These are phyloP conservation scores for Limenitis camilla DNA, from an alignment of 2,888 invertebrate species.

Conservation along the genomic window DNA sequence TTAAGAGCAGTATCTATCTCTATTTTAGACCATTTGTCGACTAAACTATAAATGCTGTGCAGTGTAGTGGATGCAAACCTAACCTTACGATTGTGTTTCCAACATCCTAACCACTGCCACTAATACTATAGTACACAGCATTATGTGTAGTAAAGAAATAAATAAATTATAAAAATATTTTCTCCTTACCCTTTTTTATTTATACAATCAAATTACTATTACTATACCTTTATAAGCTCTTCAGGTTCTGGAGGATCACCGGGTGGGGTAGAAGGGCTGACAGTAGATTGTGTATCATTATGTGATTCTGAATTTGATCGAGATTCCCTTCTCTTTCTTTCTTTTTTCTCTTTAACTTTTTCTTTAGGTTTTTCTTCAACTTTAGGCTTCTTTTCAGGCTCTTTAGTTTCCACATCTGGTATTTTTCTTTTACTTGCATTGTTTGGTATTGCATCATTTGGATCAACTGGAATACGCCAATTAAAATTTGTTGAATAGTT, in stretches of 20 bases:
- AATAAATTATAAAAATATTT: too few species aligned
- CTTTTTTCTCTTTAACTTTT: constrained; percentile 32
- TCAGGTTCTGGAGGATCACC: constrained; percentile 95
- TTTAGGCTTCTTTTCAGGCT: constrained; percentile 54
- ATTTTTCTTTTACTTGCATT: constrained; percentile 54
- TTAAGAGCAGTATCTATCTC: too few species aligned
- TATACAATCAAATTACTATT: constrained; percentile 8
- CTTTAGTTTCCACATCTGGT: constrained; percentile 43
- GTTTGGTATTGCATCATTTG: constrained; percentile 49
- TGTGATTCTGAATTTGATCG: constrained; percentile 79
- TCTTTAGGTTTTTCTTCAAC: too few species aligned
- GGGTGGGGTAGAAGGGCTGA: constrained; percentile 86
- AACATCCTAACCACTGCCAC: background rate
- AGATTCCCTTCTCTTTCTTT: constrained; percentile 61
- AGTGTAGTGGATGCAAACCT: too few species aligned
- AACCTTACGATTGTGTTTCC: too few species aligned
- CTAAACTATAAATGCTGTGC: too few species aligned
- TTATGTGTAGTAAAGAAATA: background rate
- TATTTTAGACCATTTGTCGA: too few species aligned
- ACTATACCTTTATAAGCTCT: constrained; percentile 84
- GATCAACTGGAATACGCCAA: constrained; percentile 45
- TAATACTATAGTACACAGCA: background rate
- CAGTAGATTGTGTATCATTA: constrained; percentile 82
- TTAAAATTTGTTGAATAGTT: background rate
- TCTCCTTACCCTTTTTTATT: background rate